Base-by-base conservation (phyloP, 2,797 vertebrate species). In the Micromesistius poutassou region DNA sequence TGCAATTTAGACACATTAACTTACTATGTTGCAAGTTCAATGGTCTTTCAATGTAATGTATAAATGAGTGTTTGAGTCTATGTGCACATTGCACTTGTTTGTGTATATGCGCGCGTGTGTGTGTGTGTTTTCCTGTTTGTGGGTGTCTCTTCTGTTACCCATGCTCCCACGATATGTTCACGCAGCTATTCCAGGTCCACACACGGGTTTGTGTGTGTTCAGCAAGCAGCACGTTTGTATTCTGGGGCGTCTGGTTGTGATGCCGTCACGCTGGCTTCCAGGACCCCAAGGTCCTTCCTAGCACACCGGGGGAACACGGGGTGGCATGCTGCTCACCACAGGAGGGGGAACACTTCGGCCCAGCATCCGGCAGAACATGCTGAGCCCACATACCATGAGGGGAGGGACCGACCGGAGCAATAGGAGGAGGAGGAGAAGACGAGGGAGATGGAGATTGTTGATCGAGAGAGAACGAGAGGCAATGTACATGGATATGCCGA, bases 21-120 rank as follows among this genome's bases (percentile, higher is more conserved):
- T 30, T 62, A 28, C 62, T 28, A 68, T 30, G n/a, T 12, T 12
- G 8, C 9, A 68, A 62, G n/a, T n/a, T 25, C 55, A 62, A 9
- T 31, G 10, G 10, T 14, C 22, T 73, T 22, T 42, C 5, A 25
- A 28, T 73, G 36, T 28, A 28, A 22, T 73, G 36, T 28, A 13
- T 73, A n/a, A 25, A 19, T 42, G 72, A 12, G 72, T 42, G 72
- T 40, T 12, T 73, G 72, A 42, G 72, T 42, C 30, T 73, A 13
- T 73, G 36, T 42, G n/a, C 22, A 30, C 30, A 5, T 40, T 73
- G 35, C 25, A 30, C 33, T 16, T 73, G 72, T 73, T 19, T 36
- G 72, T 73, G 33, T 73, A 30, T 73, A 30, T 73, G 33, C 38
- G 72, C 40, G 46, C 35, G n/a, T 6, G 1, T 28, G 50, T 50